Conservation (phyloP, 2,113 vertebrate genomes). For the Brachirus orientalis region DNA sequence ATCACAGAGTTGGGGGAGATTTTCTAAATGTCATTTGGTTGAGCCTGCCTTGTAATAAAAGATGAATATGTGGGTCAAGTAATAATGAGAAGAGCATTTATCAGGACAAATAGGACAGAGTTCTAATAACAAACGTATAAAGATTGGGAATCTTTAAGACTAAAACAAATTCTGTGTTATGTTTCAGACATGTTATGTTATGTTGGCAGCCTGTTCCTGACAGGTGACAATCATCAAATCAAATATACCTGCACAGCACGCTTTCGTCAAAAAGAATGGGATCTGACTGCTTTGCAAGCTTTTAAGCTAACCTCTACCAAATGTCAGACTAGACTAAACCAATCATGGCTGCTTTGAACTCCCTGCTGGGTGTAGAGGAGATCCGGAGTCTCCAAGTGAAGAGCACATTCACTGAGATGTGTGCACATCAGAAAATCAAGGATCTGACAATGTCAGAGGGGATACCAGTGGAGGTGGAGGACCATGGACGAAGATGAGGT, state of each 20-base stretch:
- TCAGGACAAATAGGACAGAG: constrained; percentile 6
- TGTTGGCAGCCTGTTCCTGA: not conserved
- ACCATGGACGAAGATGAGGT: constrained; percentile 15
- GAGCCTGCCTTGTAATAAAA: constrained; percentile 8
- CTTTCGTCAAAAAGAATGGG: constrained; percentile 16
- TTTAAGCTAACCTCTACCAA: constrained; percentile 40
- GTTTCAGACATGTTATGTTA: no score
- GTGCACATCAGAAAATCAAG: constrained; percentile 56
- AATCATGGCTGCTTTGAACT: constrained; percentile 55
- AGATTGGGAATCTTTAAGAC: no score
- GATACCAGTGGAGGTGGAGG: constrained; percentile 26
- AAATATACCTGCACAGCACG: not conserved
- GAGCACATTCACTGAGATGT: constrained; percentile 49
- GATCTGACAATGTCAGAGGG: constrained; percentile 15
- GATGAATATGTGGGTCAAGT: not conserved
- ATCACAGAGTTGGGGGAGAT: no score
- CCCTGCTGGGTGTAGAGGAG: constrained; percentile 14
- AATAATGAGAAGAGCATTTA: constrained; percentile 6
- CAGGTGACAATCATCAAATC: constrained; percentile 8
- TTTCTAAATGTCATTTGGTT: constrained; percentile 30
- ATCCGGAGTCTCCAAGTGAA: constrained; percentile 45
- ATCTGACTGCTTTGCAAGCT: constrained; percentile 34
- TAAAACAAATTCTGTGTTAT: not conserved
- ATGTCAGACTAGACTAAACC: constrained; percentile 58
- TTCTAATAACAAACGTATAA: constrained; percentile 9